Conservation (phyloP, 1,140 invertebrate genomes). For the Archivesica marissinica region DNA sequence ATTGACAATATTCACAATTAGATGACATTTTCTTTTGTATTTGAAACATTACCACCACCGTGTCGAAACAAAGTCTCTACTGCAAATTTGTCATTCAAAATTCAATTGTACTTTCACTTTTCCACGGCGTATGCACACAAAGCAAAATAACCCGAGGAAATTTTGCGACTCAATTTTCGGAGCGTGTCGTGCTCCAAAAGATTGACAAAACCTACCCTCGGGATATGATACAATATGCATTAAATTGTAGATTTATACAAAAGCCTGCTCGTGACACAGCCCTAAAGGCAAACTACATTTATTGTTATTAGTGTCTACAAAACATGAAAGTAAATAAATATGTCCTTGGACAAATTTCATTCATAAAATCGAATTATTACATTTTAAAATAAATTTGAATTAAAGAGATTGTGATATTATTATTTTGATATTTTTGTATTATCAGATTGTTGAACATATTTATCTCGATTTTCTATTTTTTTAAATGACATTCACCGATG, state of each 20-base stretch:
- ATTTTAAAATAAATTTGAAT: no score
- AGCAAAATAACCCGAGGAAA: slow-evolving; percentile 35
- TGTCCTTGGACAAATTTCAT: slow-evolving; percentile 40
- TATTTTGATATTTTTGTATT: no score
- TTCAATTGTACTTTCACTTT: no score
- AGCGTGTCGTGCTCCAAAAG: slow-evolving; percentile 1
- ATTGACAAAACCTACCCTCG: slow-evolving; percentile 30
- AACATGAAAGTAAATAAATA: slow-evolving; percentile 1
- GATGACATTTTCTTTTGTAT: no score
- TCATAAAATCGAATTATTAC: slow-evolving; percentile 29
- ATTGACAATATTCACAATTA: no score
- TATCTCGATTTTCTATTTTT: no score
- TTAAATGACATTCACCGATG: no score
- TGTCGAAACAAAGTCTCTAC: no score
- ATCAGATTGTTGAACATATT: no score
- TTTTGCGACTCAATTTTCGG: slow-evolving; percentile 40
- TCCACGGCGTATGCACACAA: slow-evolving; percentile 10
- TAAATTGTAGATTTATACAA: slow-evolving; percentile 43
- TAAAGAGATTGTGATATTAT: no score
- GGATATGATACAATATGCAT: slow-evolving; percentile 55
- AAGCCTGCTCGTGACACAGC: not conserved
- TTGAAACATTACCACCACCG: no score
- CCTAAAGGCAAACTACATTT: slow-evolving; percentile 24
- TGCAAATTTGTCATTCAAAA: no score
- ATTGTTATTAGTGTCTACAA: slow-evolving; percentile 3